These are phyloP conservation scores for Philotrypesis tridentata DNA, from an alignment of 1,140 invertebrate genomes.

Conservation along the genomic window DNA sequence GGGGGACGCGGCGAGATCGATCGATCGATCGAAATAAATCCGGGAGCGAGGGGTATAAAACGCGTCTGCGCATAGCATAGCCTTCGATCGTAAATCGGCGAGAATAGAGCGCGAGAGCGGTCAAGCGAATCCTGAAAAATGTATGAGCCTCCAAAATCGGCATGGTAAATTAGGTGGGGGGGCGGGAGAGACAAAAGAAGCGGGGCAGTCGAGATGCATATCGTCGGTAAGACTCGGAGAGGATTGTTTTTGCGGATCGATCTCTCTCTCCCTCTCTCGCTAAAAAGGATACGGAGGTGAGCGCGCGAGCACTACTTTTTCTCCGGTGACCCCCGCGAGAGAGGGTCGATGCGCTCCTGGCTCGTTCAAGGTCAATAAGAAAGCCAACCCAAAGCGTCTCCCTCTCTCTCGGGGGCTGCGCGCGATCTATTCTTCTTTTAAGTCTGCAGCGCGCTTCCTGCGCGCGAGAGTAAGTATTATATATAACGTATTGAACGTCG, in stretches of 20 bases:
- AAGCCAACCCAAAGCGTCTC: background rate
- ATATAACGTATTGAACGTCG: too few relatives aligned
- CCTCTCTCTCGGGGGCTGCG: background rate
- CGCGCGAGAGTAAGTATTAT: too few relatives aligned
- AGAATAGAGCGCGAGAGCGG: background rate
- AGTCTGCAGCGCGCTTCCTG: too few relatives aligned
- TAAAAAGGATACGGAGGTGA: too few relatives aligned
- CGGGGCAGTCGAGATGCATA: background rate
- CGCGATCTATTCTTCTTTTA: background rate
- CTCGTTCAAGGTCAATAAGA: conserved; percentile 28
- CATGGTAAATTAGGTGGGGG: background rate
- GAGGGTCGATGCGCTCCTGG: background rate
- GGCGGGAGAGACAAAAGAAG: background rate
- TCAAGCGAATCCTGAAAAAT: background rate
- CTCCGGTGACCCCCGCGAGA: background rate
- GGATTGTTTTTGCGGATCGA: background rate
- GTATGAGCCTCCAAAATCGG: conserved; percentile 10
- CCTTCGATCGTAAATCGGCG: background rate
- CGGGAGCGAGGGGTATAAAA: too few relatives aligned
- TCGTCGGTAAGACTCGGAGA: background rate
- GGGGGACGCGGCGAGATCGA: too few relatives aligned
- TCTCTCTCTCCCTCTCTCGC: too few relatives aligned
- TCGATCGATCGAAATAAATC: background rate
- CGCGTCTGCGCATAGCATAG: too few relatives aligned
- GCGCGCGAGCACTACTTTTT: conserved; percentile 6